These are phyloP conservation scores for Caenorhabditis zanzibari DNA, from an alignment of 2,888 invertebrate genomes.

Conservation along the genomic window DNA sequence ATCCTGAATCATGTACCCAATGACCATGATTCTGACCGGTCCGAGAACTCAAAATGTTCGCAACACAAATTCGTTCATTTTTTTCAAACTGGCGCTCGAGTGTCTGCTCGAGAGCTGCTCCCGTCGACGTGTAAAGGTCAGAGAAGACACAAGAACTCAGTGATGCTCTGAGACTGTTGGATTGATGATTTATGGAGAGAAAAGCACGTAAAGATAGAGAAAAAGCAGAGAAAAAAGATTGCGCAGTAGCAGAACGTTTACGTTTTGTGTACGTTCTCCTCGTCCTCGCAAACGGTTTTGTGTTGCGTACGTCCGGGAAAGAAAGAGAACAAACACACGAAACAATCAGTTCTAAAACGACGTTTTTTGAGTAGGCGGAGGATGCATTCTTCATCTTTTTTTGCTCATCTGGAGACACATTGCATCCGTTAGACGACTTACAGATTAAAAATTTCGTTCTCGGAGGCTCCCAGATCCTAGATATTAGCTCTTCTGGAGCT, in stretches of 20 bases:
- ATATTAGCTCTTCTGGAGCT: background rate
- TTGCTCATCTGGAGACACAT: constrained; percentile 6
- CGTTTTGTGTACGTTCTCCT: constrained; percentile 36
- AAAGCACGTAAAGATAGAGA: constrained; percentile 15
- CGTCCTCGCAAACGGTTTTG: constrained; percentile 29
- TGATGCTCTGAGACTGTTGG: constrained; percentile 2
- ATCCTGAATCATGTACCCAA: background rate
- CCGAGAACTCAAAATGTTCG: background rate
- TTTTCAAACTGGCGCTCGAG: constrained; percentile 49
- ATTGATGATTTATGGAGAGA: constrained; percentile 28
- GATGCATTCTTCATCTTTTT: constrained; percentile 16
- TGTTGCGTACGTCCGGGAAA: constrained; percentile 40
- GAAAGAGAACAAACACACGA: constrained; percentile 40
- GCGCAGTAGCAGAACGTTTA: constrained; percentile 39
- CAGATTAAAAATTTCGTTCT: background rate
- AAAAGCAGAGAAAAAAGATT: constrained; percentile 8
- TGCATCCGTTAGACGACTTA: background rate
- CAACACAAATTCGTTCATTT: constrained; percentile 4
- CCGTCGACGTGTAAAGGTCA: constrained; percentile 57
- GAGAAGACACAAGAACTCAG: constrained; percentile 37
- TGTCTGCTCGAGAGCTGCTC: constrained; percentile 46
- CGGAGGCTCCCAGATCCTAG: background rate
- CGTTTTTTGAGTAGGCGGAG: constrained; percentile 38
- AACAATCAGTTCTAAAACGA: constrained; percentile 38
- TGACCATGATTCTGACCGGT: background rate